These are phyloP conservation scores for Lasioglossum calceatum DNA, from an alignment of 2,888 invertebrate species.

Conservation along the genomic window DNA sequence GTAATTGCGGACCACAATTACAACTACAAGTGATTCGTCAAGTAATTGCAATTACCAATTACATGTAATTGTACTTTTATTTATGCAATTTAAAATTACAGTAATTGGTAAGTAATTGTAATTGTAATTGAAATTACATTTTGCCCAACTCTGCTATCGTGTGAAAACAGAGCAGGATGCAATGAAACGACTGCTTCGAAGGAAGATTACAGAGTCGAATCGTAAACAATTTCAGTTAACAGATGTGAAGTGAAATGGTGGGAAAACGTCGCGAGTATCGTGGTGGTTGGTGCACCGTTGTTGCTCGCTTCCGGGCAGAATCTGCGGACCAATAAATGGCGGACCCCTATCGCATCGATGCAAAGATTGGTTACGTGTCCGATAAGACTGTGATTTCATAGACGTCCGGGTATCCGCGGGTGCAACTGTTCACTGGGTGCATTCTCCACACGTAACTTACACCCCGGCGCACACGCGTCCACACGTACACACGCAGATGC, in stretches of 20 bases:
- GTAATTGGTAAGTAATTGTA: no score
- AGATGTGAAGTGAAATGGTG: background rate
- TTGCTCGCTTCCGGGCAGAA: background rate
- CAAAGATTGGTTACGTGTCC: conserved; percentile 4
- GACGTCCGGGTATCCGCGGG: background rate
- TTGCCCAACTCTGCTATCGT: no score
- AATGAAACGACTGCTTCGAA: background rate
- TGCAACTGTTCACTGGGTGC: conserved; percentile 29
- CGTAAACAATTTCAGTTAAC: background rate
- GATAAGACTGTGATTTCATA: conserved; percentile 38
- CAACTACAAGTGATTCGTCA: no score
- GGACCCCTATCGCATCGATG: background rate
- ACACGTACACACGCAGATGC: background rate
- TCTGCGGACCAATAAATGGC: background rate
- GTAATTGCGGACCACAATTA: no score
- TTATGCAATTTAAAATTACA: no score
- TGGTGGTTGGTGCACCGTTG: background rate
- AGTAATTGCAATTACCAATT: no score
- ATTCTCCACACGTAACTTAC: conserved; percentile 30
- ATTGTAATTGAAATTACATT: no score
- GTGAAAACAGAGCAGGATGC: no score
- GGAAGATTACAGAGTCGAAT: background rate
- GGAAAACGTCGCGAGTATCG: background rate
- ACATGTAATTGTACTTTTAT: no score
- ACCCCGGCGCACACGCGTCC: background rate